Evolutionary conservation across 1,140 invertebrate species (phyloP).

Genomic region (Leptestheria dahalacensis): DNA sequence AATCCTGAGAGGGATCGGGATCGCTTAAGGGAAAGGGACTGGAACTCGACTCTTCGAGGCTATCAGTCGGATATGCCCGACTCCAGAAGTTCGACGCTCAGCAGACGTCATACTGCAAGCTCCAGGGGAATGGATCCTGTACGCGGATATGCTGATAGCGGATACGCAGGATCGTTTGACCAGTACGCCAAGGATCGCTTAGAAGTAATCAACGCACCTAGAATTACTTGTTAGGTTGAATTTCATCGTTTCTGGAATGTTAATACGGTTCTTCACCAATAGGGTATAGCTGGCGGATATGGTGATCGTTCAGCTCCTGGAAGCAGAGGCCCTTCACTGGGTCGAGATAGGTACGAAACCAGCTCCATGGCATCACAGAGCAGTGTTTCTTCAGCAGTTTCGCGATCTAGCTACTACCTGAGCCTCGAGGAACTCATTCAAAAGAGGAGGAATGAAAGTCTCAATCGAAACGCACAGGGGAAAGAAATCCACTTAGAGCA

Average conservation of each 20-base stretch:
- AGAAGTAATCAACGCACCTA: too few relatives aligned
- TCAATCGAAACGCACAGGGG: slow-evolving; percentile 8
- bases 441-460: not conserved
- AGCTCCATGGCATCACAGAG: not conserved
- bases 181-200: not conserved
- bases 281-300: too few relatives aligned
- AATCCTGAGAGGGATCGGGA: not conserved
- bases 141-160: not conserved
- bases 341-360: not conserved
- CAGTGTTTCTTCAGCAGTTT: not conserved
- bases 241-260: too few relatives aligned
- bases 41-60: not conserved
- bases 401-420: not conserved
- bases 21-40: not conserved
- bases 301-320: not conserved
- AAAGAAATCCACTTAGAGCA: not conserved
- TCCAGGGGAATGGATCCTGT: not conserved
- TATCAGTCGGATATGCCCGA: not conserved
- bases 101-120: not conserved
- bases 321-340: not conserved
- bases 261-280: too few relatives aligned
- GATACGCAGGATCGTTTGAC: not conserved
- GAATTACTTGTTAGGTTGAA: too few relatives aligned
- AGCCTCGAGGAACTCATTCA: slow-evolving; percentile 13
- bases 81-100: not conserved